Evolutionary conservation across 2,113 vertebrate species (phyloP).

Genomic region (Nycticebus coucang): DNA sequence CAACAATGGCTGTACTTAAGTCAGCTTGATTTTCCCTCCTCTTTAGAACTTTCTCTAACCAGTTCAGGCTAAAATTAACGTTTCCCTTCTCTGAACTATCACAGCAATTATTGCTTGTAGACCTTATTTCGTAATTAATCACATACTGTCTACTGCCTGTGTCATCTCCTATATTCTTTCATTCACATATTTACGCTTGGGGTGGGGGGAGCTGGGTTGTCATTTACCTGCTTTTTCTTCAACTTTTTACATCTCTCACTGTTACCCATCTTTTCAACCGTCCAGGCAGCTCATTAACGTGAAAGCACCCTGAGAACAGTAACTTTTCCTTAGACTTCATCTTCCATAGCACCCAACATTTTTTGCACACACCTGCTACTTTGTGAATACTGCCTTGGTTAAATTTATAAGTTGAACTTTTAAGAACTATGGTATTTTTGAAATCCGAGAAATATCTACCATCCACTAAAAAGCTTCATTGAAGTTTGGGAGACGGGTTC

Average conservation of each 20-base stretch:
- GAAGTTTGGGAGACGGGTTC: constrained; percentile 59
- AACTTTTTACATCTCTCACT: background rate
- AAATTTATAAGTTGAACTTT: background rate
- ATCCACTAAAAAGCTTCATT: background rate
- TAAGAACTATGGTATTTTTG: background rate
- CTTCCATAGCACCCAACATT: background rate
- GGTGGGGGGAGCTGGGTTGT: background rate
- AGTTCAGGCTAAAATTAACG: background rate
- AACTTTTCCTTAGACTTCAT: background rate
- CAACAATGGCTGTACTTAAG: background rate
- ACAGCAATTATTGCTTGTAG: background rate
- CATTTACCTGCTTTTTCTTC: constrained; percentile 10
- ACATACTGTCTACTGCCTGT: background rate
- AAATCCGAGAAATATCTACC: background rate
- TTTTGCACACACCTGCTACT: background rate
- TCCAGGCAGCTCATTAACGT: background rate
- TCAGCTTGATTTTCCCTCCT: background rate
- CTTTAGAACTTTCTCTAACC: constrained; percentile 1
- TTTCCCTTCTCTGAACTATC: constrained; percentile 3
- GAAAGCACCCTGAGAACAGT: background rate
- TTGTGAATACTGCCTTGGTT: background rate
- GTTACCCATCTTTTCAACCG: background rate
- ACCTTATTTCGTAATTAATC: background rate
- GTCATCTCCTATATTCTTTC: background rate
- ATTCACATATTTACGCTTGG: background rate